These are phyloP conservation scores for Sphaerophoria taeniata DNA, from an alignment of 2,888 invertebrate genomes.

Conservation along the genomic window DNA sequence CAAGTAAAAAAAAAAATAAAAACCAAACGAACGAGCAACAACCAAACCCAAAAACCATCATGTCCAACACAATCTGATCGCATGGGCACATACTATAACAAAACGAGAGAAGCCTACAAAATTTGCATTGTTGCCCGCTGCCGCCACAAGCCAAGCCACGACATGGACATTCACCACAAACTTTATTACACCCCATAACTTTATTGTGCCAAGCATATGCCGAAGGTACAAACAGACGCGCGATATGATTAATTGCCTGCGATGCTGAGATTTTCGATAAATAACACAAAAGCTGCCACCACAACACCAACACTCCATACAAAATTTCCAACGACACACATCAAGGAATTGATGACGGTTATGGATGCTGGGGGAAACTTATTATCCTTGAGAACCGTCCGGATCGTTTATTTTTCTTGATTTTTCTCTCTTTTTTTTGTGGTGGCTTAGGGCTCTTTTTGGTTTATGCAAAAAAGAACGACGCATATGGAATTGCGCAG, in stretches of 20 bases:
- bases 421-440: background rate
- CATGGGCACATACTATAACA: background rate
- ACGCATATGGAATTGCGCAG: constrained; percentile 29
- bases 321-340: constrained; percentile 5
- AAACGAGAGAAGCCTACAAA: constrained; percentile 22
- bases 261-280: constrained; percentile 72
- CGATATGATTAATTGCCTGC: constrained; percentile 73
- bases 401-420: constrained; percentile 51
- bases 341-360: background rate
- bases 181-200: constrained; percentile 67
- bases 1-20: constrained; percentile 16
- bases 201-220: constrained; percentile 46
- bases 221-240: constrained; percentile 65
- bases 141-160: constrained; percentile 10
- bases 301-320: constrained; percentile 23
- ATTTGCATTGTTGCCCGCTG: constrained; percentile 59
- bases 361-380: background rate
- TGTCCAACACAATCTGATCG: constrained; percentile 50
- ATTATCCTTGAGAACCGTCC: constrained; percentile 23
- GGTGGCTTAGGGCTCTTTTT: constrained; percentile 27
- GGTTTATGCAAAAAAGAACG: constrained; percentile 10
- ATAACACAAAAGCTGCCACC: constrained; percentile 74
- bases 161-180: constrained; percentile 56
- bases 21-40: background rate
- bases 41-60: constrained; percentile 41